Percentiles rank a stretch among this genome's conserved stretches.
Evolutionary conservation across 2,888 invertebrate species (phyloP).

Genomic region (Euproctis similis): DNA sequence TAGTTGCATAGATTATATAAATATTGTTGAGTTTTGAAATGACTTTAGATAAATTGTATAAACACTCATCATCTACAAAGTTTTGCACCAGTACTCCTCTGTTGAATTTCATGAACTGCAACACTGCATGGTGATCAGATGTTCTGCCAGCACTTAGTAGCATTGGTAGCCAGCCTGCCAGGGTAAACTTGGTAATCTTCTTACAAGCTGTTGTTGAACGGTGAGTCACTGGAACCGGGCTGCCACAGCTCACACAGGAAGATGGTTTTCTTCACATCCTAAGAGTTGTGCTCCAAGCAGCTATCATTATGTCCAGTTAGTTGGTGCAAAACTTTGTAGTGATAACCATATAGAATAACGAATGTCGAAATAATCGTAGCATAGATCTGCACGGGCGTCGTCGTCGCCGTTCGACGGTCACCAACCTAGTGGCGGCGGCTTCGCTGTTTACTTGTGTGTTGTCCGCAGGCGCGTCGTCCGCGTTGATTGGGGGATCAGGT

Average conservation of each 20-base stretch:
- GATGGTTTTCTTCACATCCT: too few species aligned
- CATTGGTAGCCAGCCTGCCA: constrained; percentile 8
- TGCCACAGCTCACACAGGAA: too few species aligned
- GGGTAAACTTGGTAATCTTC: too few species aligned
- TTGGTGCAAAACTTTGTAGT: constrained; percentile 75
- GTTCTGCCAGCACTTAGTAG: constrained; percentile 2
- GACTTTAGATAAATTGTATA: constrained; percentile 4
- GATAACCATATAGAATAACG: constrained; percentile 43
- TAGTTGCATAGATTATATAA: constrained; percentile 1
- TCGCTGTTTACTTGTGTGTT: constrained; percentile 53
- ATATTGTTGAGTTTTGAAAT: neutral
- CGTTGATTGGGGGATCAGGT: constrained; percentile 35
- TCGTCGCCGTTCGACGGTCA: constrained; percentile 61
- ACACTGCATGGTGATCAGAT: too few species aligned
- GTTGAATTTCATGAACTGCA: constrained; percentile 9
- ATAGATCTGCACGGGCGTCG: constrained; percentile 57
- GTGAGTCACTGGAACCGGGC: too few species aligned
- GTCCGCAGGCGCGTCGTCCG: constrained; percentile 42
- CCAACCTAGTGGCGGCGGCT: constrained; percentile 70
- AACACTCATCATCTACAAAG: constrained; percentile 62
- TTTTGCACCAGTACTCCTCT: constrained; percentile 68
- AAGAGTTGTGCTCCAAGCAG: too few species aligned
- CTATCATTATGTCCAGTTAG: too few species aligned
- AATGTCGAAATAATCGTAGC: constrained; percentile 49
- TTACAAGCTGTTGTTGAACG: too few species aligned